phyloP scores from a whole-genome alignment of 2,113 vertebrate species.

The Dasyurus viverrinus region DNA sequence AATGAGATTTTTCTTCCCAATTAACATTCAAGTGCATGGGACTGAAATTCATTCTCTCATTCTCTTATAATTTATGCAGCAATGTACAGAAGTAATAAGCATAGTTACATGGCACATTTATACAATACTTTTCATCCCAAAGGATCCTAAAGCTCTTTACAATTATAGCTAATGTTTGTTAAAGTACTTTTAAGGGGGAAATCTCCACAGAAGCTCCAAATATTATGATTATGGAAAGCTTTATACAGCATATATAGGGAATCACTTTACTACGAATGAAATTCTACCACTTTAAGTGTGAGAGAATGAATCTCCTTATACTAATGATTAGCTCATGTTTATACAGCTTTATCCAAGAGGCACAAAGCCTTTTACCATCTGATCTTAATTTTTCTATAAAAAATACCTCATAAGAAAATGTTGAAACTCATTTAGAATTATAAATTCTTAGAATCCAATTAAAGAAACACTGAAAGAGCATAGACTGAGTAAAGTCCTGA shows the following conservation, averaged over 20 bases:
- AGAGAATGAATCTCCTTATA: conserved; percentile 42
- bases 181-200: conserved; percentile 68
- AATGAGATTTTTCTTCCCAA: conserved; percentile 70
- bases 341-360: conserved; percentile 35
- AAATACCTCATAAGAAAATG: conserved; percentile 22
- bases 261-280: conserved; percentile 47
- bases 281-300: conserved; percentile 23
- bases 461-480: background rate
- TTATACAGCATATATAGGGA: conserved; percentile 64
- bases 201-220: conserved; percentile 54
- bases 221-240: conserved; percentile 76
- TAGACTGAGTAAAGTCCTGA: background rate
- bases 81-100: conserved; percentile 77
- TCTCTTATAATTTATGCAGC: conserved; percentile 75
- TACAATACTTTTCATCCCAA: conserved; percentile 70
- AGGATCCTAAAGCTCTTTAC: conserved; percentile 68
- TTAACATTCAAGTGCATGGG: conserved; percentile 72
- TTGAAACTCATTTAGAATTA: conserved; percentile 36
- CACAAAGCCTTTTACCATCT: conserved; percentile 11
- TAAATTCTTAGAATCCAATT: background rate
- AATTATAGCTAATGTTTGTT: conserved; percentile 78
- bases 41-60: conserved; percentile 75
- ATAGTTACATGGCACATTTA: conserved; percentile 70
- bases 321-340: conserved; percentile 44
- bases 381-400: background rate